Percentiles rank a stretch among this genome's conserved stretches.
These are phyloP conservation scores for Gadus chalcogrammus DNA, from an alignment of 2,113 vertebrate species.

Conservation along the genomic window DNA sequence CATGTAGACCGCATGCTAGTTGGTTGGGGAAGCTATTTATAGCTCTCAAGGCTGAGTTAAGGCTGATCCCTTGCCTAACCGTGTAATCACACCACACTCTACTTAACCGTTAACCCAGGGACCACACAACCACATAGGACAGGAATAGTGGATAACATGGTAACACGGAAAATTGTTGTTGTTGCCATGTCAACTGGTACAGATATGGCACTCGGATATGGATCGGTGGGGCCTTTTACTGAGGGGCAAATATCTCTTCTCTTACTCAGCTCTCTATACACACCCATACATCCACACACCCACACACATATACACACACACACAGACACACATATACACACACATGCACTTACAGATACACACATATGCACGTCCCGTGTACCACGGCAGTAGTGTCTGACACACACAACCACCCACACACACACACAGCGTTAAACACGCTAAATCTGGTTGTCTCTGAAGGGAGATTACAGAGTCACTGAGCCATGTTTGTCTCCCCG, in stretches of 20 bases:
- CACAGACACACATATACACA: too few relatives aligned
- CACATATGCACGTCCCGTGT: too few relatives aligned
- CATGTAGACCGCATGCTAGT: slow-evolving; percentile 24
- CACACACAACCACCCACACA: slow-evolving; percentile 10
- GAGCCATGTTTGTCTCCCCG: slow-evolving; percentile 36
- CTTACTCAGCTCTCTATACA: too few relatives aligned
- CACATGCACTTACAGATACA: too few relatives aligned
- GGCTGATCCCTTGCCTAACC: background rate
- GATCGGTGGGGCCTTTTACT: background rate
- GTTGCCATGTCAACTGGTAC: slow-evolving; percentile 1
- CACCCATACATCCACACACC: too few relatives aligned
- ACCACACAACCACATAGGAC: background rate
- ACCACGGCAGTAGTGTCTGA: background rate
- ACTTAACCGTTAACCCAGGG: background rate
- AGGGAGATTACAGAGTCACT: slow-evolving; percentile 35
- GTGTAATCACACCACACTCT: background rate
- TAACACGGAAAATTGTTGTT: background rate
- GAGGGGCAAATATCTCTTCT: too few relatives aligned
- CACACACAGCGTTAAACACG: slow-evolving; percentile 13
- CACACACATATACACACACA: too few relatives aligned
- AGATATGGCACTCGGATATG: background rate
- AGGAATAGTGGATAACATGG: background rate
- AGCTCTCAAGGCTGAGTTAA: background rate
- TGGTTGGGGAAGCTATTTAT: slow-evolving; percentile 7
- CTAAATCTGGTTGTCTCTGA: slow-evolving; percentile 26